Evolutionary conservation across 2,888 invertebrate species (phyloP).

Genomic region (Drosophila anceps): DNA sequence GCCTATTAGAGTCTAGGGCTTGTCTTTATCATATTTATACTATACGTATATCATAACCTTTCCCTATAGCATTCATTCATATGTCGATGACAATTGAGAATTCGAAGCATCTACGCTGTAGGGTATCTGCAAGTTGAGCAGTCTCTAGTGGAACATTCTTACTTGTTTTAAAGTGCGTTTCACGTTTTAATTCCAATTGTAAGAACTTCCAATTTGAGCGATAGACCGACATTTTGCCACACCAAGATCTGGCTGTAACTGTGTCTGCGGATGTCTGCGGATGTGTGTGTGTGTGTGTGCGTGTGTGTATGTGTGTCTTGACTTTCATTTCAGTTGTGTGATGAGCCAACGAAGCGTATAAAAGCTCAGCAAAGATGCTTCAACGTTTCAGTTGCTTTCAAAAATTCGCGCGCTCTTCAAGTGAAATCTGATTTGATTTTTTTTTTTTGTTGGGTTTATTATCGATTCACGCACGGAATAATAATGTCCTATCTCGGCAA

Average conservation of each 20-base stretch:
- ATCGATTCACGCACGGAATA: conserved; percentile 13
- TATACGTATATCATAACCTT: neutral
- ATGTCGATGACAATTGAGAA: neutral
- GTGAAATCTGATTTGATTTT: neutral
- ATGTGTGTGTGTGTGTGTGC: conserved; percentile 13
- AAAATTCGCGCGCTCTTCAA: conserved; percentile 63
- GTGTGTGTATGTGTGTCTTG: conserved; percentile 49
- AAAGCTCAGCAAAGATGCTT: conserved; percentile 59
- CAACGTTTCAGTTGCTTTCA: conserved; percentile 72
- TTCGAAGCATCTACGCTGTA: neutral
- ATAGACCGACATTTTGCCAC: conserved; percentile 63
- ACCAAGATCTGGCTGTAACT: conserved; percentile 54
- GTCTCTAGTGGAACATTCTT: neutral
- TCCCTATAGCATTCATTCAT: neutral
- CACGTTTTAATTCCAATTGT: conserved; percentile 64
- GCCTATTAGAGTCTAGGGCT: neutral
- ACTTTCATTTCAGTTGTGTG: conserved; percentile 58
- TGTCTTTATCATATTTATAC: too few relatives aligned
- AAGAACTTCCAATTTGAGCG: conserved; percentile 78
- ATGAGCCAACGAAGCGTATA: conserved; percentile 61
- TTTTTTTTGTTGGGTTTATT: neutral
- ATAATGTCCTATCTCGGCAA: conserved; percentile 84
- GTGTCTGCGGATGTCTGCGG: conserved; percentile 8
- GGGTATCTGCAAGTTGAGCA: conserved; percentile 1
- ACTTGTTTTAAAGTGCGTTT: conserved; percentile 49